Percentiles rank a stretch among this genome's conserved stretches.
Conservation (phyloP, 2,888 invertebrate species). For the Galerucella pusilla region DNA sequence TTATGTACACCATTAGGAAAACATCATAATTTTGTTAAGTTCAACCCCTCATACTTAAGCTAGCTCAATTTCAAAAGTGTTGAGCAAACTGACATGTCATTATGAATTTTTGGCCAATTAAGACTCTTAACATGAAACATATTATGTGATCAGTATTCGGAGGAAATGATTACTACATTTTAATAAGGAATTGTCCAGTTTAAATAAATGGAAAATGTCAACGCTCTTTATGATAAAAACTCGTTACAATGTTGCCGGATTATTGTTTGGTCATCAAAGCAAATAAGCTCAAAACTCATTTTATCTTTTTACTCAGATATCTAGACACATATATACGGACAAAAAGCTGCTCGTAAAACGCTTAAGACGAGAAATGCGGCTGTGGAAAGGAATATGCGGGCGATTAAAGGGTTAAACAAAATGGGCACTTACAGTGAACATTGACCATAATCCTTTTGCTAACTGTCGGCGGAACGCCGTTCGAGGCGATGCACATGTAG, state of each 20-base stretch:
- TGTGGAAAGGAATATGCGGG: conserved; percentile 16
- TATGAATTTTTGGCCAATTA: too few relatives aligned
- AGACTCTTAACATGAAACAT: too few relatives aligned
- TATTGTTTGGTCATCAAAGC: conserved; percentile 2
- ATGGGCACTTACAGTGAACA: conserved; percentile 85
- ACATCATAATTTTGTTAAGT: too few relatives aligned
- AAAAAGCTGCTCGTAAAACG: conserved; percentile 20
- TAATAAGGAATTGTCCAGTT: too few relatives aligned
- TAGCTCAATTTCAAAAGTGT: too few relatives aligned
- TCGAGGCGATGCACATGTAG: conserved; percentile 90
- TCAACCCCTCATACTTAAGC: too few relatives aligned
- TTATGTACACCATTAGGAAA: too few relatives aligned
- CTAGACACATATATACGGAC: background rate
- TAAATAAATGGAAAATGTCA: too few relatives aligned
- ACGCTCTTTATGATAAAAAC: background rate
- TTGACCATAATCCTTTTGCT: conserved; percentile 89
- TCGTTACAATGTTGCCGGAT: background rate
- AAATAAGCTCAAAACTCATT: background rate
- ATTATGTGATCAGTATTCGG: too few relatives aligned
- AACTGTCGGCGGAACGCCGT: conserved; percentile 88
- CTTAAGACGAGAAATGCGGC: conserved; percentile 4
- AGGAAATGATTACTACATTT: too few relatives aligned
- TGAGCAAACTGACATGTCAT: too few relatives aligned
- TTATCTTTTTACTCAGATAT: background rate
- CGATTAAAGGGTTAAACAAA: conserved; percentile 31